Percentiles rank a stretch among this genome's conserved stretches.
phyloP scores from a whole-genome alignment of 2,797 vertebrate genomes.

The Lepilemur septentrionalis region DNA sequence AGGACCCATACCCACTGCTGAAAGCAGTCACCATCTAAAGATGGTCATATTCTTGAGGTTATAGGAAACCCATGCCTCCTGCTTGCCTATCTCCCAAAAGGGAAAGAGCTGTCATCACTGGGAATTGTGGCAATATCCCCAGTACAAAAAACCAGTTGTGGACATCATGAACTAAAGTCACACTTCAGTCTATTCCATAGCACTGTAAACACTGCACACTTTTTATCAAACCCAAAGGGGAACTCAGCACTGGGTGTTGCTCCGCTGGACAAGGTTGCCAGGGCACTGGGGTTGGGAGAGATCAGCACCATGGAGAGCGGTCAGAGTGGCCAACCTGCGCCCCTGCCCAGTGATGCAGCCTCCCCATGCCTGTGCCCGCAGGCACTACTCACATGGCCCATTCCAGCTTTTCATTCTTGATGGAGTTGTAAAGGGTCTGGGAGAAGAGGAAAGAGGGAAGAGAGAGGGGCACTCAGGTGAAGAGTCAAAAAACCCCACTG shows the following conservation, averaged over 20 bases:
- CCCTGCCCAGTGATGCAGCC: neutral
- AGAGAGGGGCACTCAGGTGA: slow-evolving; percentile 9
- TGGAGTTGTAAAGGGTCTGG: slow-evolving; percentile 96
- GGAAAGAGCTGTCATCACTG: neutral
- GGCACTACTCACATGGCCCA: slow-evolving; percentile 96
- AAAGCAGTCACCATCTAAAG: neutral
- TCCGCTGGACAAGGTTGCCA: neutral
- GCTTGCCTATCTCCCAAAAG: neutral
- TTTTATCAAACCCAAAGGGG: neutral
- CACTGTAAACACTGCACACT: neutral
- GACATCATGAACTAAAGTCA: neutral
- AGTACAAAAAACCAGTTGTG: slow-evolving; percentile 6
- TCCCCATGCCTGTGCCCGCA: neutral
- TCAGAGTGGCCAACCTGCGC: neutral
- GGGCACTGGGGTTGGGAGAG: neutral
- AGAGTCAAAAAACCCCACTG: slow-evolving; percentile 18
- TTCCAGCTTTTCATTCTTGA: slow-evolving; percentile 98
- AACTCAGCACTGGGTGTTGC: neutral
- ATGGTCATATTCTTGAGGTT: neutral
- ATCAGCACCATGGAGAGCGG: slow-evolving; percentile 78
- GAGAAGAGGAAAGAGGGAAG: slow-evolving; percentile 59
- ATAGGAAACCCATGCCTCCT: neutral
- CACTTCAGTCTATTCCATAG: neutral
- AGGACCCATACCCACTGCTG: neutral
- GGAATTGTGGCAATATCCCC: neutral